Base-by-base conservation (phyloP, 2,888 invertebrate species). In the Aspidiotus rigidus region DNA sequence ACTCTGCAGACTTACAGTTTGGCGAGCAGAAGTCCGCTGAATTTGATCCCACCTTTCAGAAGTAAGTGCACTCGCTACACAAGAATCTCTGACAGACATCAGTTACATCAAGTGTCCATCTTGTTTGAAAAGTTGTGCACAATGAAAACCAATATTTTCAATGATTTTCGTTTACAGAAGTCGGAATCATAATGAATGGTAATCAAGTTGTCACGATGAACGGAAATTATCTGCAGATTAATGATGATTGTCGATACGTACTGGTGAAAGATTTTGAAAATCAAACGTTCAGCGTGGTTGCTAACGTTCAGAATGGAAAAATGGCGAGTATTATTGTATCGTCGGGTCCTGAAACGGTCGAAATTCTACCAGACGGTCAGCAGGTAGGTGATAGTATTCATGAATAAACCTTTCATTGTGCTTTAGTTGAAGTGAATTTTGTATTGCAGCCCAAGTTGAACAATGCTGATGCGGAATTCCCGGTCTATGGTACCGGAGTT, bases 251-350 rank as follows among this genome's bases (percentile, higher is more conserved):
- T 81, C 87, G 86, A 76, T 94, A 93, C 78, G 80, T 95, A 0
- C 79, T 95, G 7, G 88, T 87, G 0, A 87, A 89, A 74, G 95
- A 96, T 78, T 86, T 88, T 75, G 83, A 72, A 91, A 93, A 81
- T 94, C 95, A 82, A 87, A 62, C 55, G 17, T 69, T 69, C 49
- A 69, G 89, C 0, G 81, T 94, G 8, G 81, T 87, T 64, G 84
- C 86, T 11, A 87, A 88, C 74, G 83, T 89, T 67, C 81, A 83
- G 55, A 84, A 85, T 72, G 88, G 88, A n/a, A 81, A 81, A 62
- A 80, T 90, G 17, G 83, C 85, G 74, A 82, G 86, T 1, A 78
- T 93, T 44, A 83, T 85, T 7, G 75, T 91, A n/a, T 82, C 85
- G 13, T 88, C 90, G 76, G 84, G 85, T 74, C 81, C 82, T 53